A percentile compares a stretch with the other conserved stretches of the same genome.
These are phyloP conservation scores for Galbula dea DNA, from an alignment of 2,113 vertebrate species.

Conservation along the genomic window DNA sequence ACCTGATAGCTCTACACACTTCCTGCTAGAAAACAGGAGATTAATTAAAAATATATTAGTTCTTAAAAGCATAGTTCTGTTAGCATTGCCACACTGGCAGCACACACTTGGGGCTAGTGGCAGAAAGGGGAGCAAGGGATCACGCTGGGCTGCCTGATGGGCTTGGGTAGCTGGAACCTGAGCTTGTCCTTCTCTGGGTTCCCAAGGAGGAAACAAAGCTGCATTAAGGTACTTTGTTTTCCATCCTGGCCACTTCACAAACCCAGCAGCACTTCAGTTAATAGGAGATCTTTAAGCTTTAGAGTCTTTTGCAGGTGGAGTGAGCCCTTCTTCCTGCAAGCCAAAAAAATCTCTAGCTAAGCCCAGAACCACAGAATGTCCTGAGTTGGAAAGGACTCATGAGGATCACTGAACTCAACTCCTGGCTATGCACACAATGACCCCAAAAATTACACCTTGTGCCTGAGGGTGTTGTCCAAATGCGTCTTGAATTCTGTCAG, in stretches of 20 bases:
- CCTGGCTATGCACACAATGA: too few species aligned
- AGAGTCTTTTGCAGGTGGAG: background rate
- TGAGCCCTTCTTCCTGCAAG: background rate
- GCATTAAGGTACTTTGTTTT: background rate
- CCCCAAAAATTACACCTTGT: too few species aligned
- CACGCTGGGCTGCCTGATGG: rapidly evolving
- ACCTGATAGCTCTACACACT: background rate
- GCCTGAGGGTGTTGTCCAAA: too few species aligned
- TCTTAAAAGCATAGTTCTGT: background rate
- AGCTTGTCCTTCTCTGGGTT: background rate
- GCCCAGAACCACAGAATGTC: too few species aligned
- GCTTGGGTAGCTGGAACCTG: background rate
- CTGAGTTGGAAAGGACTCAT: too few species aligned
- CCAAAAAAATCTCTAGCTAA: background rate
- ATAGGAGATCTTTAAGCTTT: background rate
- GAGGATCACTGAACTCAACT: too few species aligned
- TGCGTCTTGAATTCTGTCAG: too few species aligned
- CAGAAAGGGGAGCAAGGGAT: background rate
- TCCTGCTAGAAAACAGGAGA: background rate
- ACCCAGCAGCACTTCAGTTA: background rate
- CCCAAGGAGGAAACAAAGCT: background rate
- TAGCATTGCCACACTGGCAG: background rate
- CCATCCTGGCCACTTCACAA: background rate
- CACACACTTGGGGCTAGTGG: rapidly evolving
- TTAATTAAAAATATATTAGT: background rate